phyloP scores from a whole-genome alignment of 2,888 invertebrate genomes.

The Hypolimnas misippus region DNA sequence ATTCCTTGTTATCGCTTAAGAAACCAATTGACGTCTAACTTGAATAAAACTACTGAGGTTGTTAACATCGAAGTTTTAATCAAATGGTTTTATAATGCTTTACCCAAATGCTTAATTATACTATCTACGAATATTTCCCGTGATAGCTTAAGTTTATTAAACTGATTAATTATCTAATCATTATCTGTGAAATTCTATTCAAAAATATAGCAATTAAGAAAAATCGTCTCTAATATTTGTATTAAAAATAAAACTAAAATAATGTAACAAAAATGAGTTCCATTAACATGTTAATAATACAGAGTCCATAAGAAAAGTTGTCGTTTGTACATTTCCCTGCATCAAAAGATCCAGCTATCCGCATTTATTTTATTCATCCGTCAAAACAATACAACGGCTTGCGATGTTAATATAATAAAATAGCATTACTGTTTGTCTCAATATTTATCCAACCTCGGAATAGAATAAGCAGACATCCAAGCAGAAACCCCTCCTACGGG shows the following conservation, averaged over 20 bases:
- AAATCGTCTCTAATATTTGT: background rate
- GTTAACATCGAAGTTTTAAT: constrained; percentile 12
- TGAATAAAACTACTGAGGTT: constrained; percentile 16
- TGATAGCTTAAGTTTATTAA: background rate
- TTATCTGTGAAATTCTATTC: no score
- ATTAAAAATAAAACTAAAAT: constrained; percentile 1
- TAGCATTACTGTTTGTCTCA: constrained; percentile 43
- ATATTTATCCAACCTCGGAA: constrained; percentile 57
- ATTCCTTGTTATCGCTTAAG: constrained; percentile 29
- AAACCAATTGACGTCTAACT: constrained; percentile 22
- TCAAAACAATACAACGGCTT: constrained; percentile 40
- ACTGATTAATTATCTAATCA: no score
- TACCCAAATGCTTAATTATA: background rate
- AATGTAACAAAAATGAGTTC: background rate
- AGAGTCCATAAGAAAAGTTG: background rate
- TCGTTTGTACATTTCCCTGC: background rate
- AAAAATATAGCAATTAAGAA: no score
- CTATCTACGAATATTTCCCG: background rate
- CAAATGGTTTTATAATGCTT: constrained; percentile 10
- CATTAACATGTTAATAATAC: background rate
- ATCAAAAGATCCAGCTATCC: constrained; percentile 9
- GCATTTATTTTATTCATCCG: constrained; percentile 38
- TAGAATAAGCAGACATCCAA: constrained; percentile 53
- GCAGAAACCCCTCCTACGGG: constrained; percentile 45
- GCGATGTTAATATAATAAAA: constrained; percentile 54